A percentile compares a stretch with the other conserved stretches of the same genome.
These are phyloP conservation scores for Odocoileus hemionus DNA, from an alignment of 2,113 vertebrate species.

Conservation along the genomic window DNA sequence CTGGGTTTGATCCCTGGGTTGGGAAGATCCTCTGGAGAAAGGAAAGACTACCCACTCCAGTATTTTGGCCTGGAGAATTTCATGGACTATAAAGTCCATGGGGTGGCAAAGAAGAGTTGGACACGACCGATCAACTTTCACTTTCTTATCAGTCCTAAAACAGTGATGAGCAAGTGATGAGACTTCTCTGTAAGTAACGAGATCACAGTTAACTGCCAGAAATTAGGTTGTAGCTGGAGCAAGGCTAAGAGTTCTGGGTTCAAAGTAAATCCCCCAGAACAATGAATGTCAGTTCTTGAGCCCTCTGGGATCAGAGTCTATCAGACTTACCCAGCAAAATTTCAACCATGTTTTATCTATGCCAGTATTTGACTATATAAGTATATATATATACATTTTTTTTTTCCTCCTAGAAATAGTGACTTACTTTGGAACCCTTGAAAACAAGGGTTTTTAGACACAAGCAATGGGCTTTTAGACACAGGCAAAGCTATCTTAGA, in stretches of 20 bases:
- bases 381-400: not conserved
- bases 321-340: not conserved
- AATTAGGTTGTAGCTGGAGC: not conserved
- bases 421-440: not conserved
- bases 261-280: accelerated
- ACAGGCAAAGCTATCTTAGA: not conserved
- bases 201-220: not conserved
- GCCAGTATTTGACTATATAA: not conserved
- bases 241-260: not conserved
- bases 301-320: not conserved
- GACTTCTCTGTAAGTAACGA: not conserved
- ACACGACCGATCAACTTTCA: not conserved
- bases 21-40: not conserved
- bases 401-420: not conserved
- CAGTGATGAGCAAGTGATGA: not conserved
- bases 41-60: not conserved
- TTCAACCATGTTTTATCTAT: not conserved
- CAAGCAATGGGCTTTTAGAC: not conserved
- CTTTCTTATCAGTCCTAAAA: not conserved
- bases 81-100: not conserved
- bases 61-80: not conserved
- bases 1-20: not conserved
- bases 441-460: not conserved
- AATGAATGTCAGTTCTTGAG: not conserved
- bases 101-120: not conserved